These are phyloP conservation scores for Sebastiscus tertius DNA, from an alignment of 2,797 vertebrate species.

Conservation along the genomic window DNA sequence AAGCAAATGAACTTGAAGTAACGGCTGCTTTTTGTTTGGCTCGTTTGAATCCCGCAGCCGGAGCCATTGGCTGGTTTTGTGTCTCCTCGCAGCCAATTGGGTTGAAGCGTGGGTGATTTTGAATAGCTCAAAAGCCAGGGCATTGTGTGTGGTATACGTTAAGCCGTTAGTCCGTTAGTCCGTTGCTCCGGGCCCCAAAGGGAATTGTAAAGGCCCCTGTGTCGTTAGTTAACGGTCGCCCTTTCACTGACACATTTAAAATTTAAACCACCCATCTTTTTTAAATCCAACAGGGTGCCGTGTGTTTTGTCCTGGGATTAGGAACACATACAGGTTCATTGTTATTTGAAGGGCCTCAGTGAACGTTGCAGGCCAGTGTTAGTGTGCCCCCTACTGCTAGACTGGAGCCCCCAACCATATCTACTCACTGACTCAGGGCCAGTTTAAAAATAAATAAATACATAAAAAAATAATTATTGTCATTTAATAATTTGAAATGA, in stretches of 20 bases:
- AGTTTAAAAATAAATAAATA: not conserved
- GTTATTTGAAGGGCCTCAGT: slow-evolving; percentile 23
- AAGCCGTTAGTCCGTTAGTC: slow-evolving; percentile 60
- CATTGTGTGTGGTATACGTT: slow-evolving; percentile 51
- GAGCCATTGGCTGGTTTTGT: slow-evolving; percentile 54
- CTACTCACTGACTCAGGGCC: not conserved
- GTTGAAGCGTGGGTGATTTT: slow-evolving; percentile 52
- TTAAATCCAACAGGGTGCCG: slow-evolving; percentile 40
- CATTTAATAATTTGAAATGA: not conserved
- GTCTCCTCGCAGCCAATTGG: slow-evolving; percentile 50
- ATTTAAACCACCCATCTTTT: slow-evolving; percentile 62
- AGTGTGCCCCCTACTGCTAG: slow-evolving; percentile 68
- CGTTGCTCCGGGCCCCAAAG: slow-evolving; percentile 39
- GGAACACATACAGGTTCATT: slow-evolving; percentile 34
- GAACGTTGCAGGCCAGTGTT: slow-evolving; percentile 34
- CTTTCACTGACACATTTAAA: slow-evolving; percentile 72
- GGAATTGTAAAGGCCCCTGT: slow-evolving; percentile 41
- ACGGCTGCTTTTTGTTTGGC: slow-evolving; percentile 49
- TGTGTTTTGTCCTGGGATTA: slow-evolving; percentile 44
- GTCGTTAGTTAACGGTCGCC: slow-evolving; percentile 39
- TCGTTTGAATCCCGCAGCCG: slow-evolving; percentile 47
- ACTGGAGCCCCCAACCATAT: not conserved
- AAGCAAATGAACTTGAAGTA: slow-evolving; percentile 43
- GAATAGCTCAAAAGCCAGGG: slow-evolving; percentile 27
- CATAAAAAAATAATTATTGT: not conserved